Percentiles rank a stretch among this genome's conserved stretches.
phyloP scores from a whole-genome alignment of 2,888 invertebrate species.

The Lepidocyrtoides sp. region DNA sequence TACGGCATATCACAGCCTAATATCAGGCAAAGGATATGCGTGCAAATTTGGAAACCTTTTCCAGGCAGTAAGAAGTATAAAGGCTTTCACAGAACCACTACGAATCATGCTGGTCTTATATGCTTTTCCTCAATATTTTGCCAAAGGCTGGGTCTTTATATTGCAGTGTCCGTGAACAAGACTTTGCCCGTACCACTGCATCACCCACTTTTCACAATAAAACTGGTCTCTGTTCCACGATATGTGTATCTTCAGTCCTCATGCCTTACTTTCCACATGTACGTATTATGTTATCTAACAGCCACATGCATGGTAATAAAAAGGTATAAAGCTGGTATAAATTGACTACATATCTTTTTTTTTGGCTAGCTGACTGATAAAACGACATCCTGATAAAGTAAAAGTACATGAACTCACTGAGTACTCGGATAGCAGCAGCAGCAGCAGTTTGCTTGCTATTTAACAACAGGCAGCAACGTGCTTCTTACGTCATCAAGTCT shows the following conservation, averaged over 20 bases:
- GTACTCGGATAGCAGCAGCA: not conserved
- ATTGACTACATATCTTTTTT: not conserved
- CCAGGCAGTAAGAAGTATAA: not conserved
- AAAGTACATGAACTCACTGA: not conserved
- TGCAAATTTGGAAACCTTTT: not conserved
- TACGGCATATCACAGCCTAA: not conserved
- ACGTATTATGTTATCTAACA: not conserved
- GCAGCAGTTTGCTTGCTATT: not conserved
- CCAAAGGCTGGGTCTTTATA: conserved; percentile 10
- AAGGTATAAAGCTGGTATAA: not conserved
- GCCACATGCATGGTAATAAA: not conserved
- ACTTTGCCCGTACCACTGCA: conserved; percentile 48
- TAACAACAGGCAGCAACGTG: conserved; percentile 14
- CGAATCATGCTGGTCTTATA: not conserved
- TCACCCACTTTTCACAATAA: not conserved
- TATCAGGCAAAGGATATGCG: not conserved
- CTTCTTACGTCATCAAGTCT: not conserved
- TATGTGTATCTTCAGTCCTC: conserved; percentile 40
- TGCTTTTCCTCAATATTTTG: not conserved
- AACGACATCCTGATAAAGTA: not conserved
- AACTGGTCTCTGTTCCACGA: not conserved
- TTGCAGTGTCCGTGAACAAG: conserved; percentile 33
- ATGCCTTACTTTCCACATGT: conserved; percentile 6
- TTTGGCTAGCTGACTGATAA: not conserved
- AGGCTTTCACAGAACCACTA: not conserved